Base-by-base conservation (phyloP, 2,797 vertebrate species). In the Acestrorhynchus altus region DNA sequence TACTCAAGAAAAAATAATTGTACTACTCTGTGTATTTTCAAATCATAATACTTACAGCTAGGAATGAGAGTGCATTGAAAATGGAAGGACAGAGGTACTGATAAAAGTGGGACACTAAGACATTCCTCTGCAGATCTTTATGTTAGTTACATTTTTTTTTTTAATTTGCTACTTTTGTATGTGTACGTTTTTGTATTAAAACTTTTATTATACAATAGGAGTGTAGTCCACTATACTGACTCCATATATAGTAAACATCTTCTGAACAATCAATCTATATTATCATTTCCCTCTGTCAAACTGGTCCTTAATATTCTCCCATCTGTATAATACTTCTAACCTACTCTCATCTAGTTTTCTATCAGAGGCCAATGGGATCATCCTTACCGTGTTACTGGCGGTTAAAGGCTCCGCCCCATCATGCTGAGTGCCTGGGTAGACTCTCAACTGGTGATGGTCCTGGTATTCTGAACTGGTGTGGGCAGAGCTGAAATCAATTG, bases 401-500 rank as follows among this genome's bases (percentile, higher is more conserved):
- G 84, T 59, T 83, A 94, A 76, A 22, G 81, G 13, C 76, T 94
- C 93, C 0, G 83, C 81, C 80, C 90, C 92, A 0, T 94, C 93
- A 0, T 84, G 91, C 83, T 93, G 93, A 24, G 92, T 83, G 74
- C 89, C 91, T 86, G 93, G 94, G 61, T 93, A 95, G 22, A 94
- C 90, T 84, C 93, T 83, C 81, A 95, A 87, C 65, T 94, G 92
- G 68, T 92, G 88, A 26, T 93, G 94, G 39, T 95, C 94, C 0
- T 89, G 67, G 80, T 94, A 94, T 74, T 95, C 94, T 49, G 90
- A 76, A 28, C 80, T 79, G 61, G 88, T 79, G 72, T 92, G 93
- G 40, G 88, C 88, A 3, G 91, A 77, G 65, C 84, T 88, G 47
- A 93, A 95, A 66, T 95, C 94, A 8, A 94, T 88, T n/a, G 93